These are phyloP conservation scores for Aeoliscus strigatus DNA, from an alignment of 2,797 vertebrate genomes.

Conservation along the genomic window DNA sequence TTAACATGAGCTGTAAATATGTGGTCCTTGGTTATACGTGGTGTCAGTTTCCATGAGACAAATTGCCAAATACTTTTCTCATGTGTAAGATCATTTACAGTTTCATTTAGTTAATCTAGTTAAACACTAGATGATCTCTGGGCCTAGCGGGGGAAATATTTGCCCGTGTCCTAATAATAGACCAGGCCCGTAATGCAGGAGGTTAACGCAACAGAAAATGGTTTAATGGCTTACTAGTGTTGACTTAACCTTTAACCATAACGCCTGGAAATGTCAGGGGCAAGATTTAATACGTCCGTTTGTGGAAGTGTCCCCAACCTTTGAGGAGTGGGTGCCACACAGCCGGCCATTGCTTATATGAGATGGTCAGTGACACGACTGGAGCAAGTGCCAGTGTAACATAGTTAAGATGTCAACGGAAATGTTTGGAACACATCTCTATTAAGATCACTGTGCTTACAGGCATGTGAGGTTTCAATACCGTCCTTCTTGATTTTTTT, in stretches of 20 bases:
- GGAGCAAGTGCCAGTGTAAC: background rate
- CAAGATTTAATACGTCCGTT: slow-evolving; percentile 6
- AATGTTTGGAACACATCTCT: slow-evolving; percentile 6
- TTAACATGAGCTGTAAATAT: too few species aligned
- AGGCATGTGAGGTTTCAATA: too few species aligned
- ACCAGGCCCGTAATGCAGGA: slow-evolving; percentile 5
- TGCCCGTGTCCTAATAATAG: slow-evolving; percentile 33
- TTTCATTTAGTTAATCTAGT: too few species aligned
- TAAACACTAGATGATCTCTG: slow-evolving; percentile 13
- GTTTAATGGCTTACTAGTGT: slow-evolving; percentile 40
- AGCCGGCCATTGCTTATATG: too few species aligned
- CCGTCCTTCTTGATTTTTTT: too few species aligned
- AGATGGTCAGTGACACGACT: slow-evolving; percentile 14
- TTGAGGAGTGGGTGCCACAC: too few species aligned
- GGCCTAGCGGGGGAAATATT: slow-evolving; percentile 23
- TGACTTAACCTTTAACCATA: slow-evolving; percentile 23
- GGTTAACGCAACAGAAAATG: slow-evolving; percentile 44
- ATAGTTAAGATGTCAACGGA: slow-evolving; percentile 6
- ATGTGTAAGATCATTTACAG: too few species aligned
- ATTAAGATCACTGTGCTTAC: too few species aligned
- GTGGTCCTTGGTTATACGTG: too few species aligned
- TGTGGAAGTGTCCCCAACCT: too few species aligned
- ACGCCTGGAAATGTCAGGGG: slow-evolving; percentile 22
- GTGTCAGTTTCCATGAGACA: too few species aligned
- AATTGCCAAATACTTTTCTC: too few species aligned